These are phyloP conservation scores for Heliconius erato DNA, from an alignment of 2,888 invertebrate species.

Conservation along the genomic window DNA sequence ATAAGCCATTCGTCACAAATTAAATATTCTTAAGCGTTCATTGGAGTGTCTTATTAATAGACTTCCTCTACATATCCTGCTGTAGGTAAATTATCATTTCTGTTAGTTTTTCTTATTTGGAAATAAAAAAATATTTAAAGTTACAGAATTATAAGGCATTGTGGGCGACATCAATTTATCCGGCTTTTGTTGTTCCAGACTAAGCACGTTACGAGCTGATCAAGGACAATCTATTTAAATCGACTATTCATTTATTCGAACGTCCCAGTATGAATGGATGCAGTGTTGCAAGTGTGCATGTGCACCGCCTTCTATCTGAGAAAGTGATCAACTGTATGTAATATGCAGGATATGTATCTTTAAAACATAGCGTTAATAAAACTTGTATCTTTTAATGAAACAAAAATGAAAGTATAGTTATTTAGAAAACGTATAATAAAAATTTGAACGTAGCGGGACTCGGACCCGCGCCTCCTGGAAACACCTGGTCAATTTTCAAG, in stretches of 20 bases:
- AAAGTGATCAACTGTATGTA: slow-evolving; percentile 40
- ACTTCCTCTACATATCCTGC: too few species aligned
- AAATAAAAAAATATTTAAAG: slow-evolving; percentile 19
- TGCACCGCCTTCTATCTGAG: slow-evolving; percentile 39
- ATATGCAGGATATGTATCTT: neutral
- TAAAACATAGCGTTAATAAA: neutral
- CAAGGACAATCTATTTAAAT: slow-evolving; percentile 53
- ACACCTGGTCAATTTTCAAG: too few species aligned
- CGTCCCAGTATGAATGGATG: slow-evolving; percentile 38
- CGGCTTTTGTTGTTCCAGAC: slow-evolving; percentile 56
- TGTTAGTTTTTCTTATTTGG: neutral
- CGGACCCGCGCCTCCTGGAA: too few species aligned
- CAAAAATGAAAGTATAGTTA: too few species aligned
- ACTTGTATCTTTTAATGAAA: too few species aligned
- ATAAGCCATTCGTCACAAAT: too few species aligned
- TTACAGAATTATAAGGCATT: slow-evolving; percentile 9
- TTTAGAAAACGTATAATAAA: too few species aligned
- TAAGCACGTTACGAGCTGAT: slow-evolving; percentile 66
- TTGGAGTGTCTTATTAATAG: too few species aligned
- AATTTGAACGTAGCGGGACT: too few species aligned
- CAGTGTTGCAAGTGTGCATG: slow-evolving; percentile 45
- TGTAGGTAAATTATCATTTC: too few species aligned
- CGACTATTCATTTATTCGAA: slow-evolving; percentile 49
- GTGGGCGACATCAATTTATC: slow-evolving; percentile 61
- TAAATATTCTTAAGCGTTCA: too few species aligned